Base-by-base conservation (phyloP, 2,888 invertebrate species). In the Lepetodrilus schrolli region DNA sequence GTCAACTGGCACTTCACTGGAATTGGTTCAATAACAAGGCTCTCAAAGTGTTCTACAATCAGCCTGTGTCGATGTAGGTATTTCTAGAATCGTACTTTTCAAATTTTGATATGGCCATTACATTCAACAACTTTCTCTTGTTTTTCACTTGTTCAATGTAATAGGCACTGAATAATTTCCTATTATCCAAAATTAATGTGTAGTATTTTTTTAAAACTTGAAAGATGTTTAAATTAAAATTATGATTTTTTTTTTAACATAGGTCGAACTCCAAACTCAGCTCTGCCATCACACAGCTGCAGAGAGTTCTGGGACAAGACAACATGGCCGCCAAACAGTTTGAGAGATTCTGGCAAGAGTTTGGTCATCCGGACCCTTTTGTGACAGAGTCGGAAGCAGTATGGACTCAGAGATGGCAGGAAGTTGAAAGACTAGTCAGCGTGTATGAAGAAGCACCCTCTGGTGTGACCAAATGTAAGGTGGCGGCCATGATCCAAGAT, bases 1-100 rank as follows among this genome's bases (percentile, higher is more conserved):
- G 85, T 26, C 77, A 71, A 20, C 78, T 85, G 66, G 69, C 82
- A 8, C 74, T 89, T 7, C 87, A 85, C 78, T 89, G 88, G 88
- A 82, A 83, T 70, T 88, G 88, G 88, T 75, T 84, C 34, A 74
- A 80, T 58, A 78, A 80, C 66, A 82, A 79, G 43, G 69, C 81
- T 5, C 65, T 82, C 7, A 13, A 43, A 5, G 20, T 34, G n/a
- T 65, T 78, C 26, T 17, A n/a, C n/a, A n/a, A n/a, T n/a, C n/a
- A n/a, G n/a, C n/a, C n/a, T n/a, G n/a, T n/a, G n/a, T n/a, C n/a
- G n/a, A n/a, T n/a, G n/a, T n/a, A n/a, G n/a, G n/a, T n/a, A n/a
- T n/a, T n/a, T n/a, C n/a, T n/a, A n/a, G n/a, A n/a, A n/a, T n/a
- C n/a, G n/a, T n/a, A n/a, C n/a, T n/a, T n/a, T n/a, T n/a, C n/a